Evolutionary conservation across 2,113 vertebrate species (phyloP), one percentile per base, ranked within the genome.

Genomic region (Oplegnathus fasciatus): DNA sequence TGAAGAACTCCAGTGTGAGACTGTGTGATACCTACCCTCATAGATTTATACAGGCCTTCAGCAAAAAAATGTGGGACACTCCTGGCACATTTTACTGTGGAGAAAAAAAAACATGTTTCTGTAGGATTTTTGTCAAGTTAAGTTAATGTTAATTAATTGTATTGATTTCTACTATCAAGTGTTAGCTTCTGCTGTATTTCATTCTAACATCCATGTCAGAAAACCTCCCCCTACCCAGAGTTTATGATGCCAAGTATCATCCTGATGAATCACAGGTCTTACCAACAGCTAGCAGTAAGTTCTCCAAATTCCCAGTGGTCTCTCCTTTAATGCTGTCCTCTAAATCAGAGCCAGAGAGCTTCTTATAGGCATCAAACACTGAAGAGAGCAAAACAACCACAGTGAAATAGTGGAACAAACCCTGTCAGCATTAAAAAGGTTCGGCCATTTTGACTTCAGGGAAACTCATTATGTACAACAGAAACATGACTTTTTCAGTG

Each of bases 291-390:
- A 99, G 88, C n/a, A 99, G 95, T 8, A 98, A 88, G 46, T 95
- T 95, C 92, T 98, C 97, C 89, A 99, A 71, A 75, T 97, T 96
- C 7, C 98, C 98, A 1, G 96, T 97, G 37, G 97, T 99, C 93
- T 99, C 98, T 1, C 96, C 95, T 90, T 96, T 93, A 83, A 99
- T 94, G 83, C 97, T 98, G 86, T 98, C 97, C 88, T 99, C 98
- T 11, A 99, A 96, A 44, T 99, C 97, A 83, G 95, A 97, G 82
- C 97, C 97, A 0, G 96, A 97, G 75, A 98, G 88, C 20, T 97
- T 97, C 96, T 97, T 98, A 91, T 99, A 99, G 52, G 96, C 97
- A 42, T 96, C 96, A 89, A 99, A 99, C 83, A 99, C 98, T 99
- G 85, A 34, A 91, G 93, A 37, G 20, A 82, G 6, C 2, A 69